These are phyloP conservation scores for Cassiopea xamachana DNA, from an alignment of 30 jellyfish, hydroid and myxozoan genomes.

Conservation along the genomic window DNA sequence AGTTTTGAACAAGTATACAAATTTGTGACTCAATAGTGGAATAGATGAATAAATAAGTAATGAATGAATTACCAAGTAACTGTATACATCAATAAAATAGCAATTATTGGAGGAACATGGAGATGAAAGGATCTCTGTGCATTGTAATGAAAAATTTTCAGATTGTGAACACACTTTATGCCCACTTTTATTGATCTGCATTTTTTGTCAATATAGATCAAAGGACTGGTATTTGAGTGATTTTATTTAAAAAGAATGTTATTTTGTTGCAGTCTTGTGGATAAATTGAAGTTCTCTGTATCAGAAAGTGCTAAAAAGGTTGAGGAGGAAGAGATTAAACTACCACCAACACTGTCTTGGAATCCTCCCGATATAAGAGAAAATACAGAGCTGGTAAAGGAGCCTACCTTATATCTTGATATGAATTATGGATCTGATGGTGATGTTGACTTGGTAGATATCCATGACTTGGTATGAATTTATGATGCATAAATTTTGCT, in stretches of 20 bases:
- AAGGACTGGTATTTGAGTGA: neutral
- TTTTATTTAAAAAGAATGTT: neutral
- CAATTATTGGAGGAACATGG: no score
- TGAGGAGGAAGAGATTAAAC: neutral
- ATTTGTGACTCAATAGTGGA: no score
- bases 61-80: no score
- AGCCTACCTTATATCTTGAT: slow-evolving; percentile 52
- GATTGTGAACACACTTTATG: no score
- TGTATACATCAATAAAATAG: no score
- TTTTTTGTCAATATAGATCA: no score
- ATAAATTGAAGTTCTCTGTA: slow-evolving; percentile 20
- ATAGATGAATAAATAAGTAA: no score
- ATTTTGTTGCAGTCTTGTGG: neutral
- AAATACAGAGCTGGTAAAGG: slow-evolving; percentile 44
- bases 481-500: no score
- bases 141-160: no score
- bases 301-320: slow-evolving; percentile 10
- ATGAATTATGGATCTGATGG: slow-evolving; percentile 70
- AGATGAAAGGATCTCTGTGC: no score
- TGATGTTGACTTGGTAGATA: slow-evolving; percentile 49
- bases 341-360: slow-evolving; percentile 9
- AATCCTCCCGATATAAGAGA: slow-evolving; percentile 36
- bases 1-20: no score
- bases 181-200: no score
- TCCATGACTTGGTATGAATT: slow-evolving; percentile 31